A percentile compares a stretch with the other conserved stretches of the same genome.
Evolutionary conservation across 2,888 invertebrate species (phyloP).

Genomic region (Caenorhabditis macrosperma): DNA sequence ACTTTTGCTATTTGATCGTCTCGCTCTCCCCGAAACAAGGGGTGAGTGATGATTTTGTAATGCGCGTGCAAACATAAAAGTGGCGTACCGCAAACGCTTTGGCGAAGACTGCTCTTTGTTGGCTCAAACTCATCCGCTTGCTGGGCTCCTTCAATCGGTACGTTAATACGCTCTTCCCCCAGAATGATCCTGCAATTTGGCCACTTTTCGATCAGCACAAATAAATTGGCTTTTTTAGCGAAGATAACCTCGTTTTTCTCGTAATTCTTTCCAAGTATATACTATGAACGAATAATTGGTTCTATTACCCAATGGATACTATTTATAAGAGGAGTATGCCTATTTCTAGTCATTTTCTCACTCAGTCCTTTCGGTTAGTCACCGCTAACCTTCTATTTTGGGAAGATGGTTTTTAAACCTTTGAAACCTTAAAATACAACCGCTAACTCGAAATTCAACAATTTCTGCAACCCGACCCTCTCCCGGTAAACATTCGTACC

Average conservation of each 20-base stretch:
- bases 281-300: neutral
- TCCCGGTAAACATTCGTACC: conserved; percentile 46
- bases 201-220: neutral
- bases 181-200: conserved; percentile 75
- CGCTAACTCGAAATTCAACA: too few relatives aligned
- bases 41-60: conserved; percentile 33
- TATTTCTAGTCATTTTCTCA: too few relatives aligned
- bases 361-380: too few relatives aligned
- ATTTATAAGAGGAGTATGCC: neutral
- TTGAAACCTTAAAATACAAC: conserved; percentile 1
- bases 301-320: neutral
- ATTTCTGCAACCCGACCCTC: conserved; percentile 10
- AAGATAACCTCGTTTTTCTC: neutral
- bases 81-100: conserved; percentile 71
- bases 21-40: conserved; percentile 40
- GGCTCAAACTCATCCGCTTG: conserved; percentile 58
- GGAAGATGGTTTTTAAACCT: too few relatives aligned
- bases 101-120: conserved; percentile 65
- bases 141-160: conserved; percentile 73
- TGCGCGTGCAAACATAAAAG: conserved; percentile 48
- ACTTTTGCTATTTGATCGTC: conserved; percentile 45
- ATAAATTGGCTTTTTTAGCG: conserved; percentile 1
- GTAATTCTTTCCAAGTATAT: neutral
- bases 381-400: too few relatives aligned
- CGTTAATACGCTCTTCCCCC: conserved; percentile 76